Evolutionary conservation across 2,888 invertebrate species (phyloP), one percentile per base, ranked within the genome.

Genomic region (Matsumyia berberina): DNA sequence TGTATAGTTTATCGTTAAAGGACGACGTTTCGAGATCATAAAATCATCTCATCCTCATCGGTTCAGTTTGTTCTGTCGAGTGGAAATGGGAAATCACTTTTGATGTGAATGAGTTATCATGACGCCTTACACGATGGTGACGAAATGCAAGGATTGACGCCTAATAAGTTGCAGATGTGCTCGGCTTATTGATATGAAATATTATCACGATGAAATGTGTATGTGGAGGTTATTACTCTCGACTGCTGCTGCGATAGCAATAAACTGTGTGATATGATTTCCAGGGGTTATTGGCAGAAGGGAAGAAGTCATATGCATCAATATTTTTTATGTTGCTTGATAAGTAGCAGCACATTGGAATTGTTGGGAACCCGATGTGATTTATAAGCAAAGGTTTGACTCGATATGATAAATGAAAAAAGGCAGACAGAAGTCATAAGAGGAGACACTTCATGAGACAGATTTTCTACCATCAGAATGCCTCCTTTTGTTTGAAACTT

Each of bases 161-260:
- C 44, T 70, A 58, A 82, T 82, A 77, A 77, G 29, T 62, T 60
- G 58, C 81, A 82, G 62, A 51, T 77, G 76, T 64, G 53, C 15
- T 55, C 19, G 1, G 24, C 24, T 24, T 24, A 57, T 17, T 46
- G 64, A 64, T 74, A 57, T 46, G 74, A 62, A 29, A 57, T 64
- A 74, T 57, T 60, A 9, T 55, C 35, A 29, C 35, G 6, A 72
- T 49, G 46, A 76, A 58, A 44, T 74, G 46, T 44, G 55, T 55
- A 24, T 24, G 24, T 24, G 24, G 64, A 76, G 31, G 55, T 74
- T 37, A 74, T 55, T 55, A 53, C 44, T 49, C 17, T 24, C 24
- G 46, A 70, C 57, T 58, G 70, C 58, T 49, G 70, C 35, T 70
- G 31, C 49, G 24, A 35, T 44, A 24, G 33, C 6, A 19, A 46